These are phyloP conservation scores for Berghia stephanieae DNA, from an alignment of 1,140 invertebrate genomes.

Conservation along the genomic window DNA sequence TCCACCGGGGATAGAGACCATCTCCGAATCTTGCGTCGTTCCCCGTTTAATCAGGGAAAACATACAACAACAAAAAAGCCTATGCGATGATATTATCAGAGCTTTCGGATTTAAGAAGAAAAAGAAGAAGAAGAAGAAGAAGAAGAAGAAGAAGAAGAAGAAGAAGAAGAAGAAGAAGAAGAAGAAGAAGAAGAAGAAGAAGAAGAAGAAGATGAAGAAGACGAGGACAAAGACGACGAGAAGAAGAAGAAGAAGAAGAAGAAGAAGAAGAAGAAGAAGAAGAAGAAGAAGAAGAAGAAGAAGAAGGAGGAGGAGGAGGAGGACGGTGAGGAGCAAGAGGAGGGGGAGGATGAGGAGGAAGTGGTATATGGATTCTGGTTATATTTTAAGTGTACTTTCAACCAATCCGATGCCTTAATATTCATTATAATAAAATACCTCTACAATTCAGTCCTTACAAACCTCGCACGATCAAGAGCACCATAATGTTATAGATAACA, in stretches of 20 bases:
- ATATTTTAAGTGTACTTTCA: not conserved
- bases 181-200: not conserved
- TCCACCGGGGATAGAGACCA: not conserved
- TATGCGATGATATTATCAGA: no score
- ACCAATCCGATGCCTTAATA: constrained; percentile 31
- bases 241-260: not conserved
- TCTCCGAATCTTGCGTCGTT: not conserved
- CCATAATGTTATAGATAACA: not conserved
- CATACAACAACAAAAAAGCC: no score
- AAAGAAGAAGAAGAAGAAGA: no score
- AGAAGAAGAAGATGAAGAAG: not conserved
- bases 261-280: constrained; percentile 1
- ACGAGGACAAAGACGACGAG: not conserved
- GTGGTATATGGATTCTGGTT: not conserved
- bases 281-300: not conserved
- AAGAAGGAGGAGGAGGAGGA: not conserved
- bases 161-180: not conserved
- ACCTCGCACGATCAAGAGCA: not conserved
- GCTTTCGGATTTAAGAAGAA: not conserved
- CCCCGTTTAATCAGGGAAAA: not conserved
- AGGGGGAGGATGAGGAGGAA: not conserved
- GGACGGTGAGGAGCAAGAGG: not conserved
- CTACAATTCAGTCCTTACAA: constrained; percentile 44
- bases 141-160: not conserved
- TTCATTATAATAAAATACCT: constrained; percentile 42